These are phyloP conservation scores for Balearica regulorum DNA, from an alignment of 2,797 vertebrate genomes.

Conservation along the genomic window DNA sequence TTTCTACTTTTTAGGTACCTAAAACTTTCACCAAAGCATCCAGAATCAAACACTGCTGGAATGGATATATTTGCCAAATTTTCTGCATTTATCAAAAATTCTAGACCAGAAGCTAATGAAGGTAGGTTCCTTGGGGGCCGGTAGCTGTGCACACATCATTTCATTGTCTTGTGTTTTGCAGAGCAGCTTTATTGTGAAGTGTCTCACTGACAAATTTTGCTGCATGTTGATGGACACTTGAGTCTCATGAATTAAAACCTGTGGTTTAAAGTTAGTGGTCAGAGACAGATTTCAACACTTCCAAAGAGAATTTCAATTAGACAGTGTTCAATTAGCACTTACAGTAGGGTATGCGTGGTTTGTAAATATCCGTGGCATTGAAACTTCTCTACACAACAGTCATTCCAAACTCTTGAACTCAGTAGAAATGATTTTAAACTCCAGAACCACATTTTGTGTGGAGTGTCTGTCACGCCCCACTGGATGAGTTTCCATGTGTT, in stretches of 20 bases:
- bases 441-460: not conserved
- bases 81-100: conserved; percentile 97
- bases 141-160: not conserved
- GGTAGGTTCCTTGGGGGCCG: conserved; percentile 70
- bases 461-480: not conserved
- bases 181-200: not conserved
- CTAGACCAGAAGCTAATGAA: conserved; percentile 94
- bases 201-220: not conserved
- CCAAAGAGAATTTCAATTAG: not conserved
- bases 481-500: not conserved
- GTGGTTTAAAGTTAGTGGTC: not conserved
- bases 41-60: conserved; percentile 95
- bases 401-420: not conserved
- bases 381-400: not conserved
- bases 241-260: not conserved
- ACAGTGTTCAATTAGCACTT: not conserved
- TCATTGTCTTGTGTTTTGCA: not conserved
- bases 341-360: not conserved
- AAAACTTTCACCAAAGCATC: conserved; percentile 92
- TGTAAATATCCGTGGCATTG: not conserved
- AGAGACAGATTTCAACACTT: not conserved
- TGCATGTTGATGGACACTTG: not conserved
- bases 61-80: conserved; percentile 99
- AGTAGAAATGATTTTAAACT: not conserved
- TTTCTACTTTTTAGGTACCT: conserved; percentile 80